Evolutionary conservation across 2,797 vertebrate species (phyloP).

Genomic region (Melanotaenia maccullochi): DNA sequence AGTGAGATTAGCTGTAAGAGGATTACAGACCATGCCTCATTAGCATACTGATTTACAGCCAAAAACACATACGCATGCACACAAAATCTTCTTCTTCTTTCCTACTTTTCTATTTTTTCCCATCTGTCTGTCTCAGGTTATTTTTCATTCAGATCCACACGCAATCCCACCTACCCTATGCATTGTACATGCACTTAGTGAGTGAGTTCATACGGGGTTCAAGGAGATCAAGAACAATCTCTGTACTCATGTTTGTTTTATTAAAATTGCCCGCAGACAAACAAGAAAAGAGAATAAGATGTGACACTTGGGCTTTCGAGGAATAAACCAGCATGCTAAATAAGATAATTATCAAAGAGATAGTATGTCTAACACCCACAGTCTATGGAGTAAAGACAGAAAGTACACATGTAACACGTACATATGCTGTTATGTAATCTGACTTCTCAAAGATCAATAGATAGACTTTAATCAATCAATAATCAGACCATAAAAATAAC

Average conservation of each 20-base stretch:
- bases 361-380: neutral
- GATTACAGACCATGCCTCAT: conserved; percentile 84
- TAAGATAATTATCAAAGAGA: neutral
- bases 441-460: neutral
- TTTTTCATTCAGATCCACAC: conserved; percentile 41
- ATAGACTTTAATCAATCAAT: neutral
- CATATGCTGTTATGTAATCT: neutral
- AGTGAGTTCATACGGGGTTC: conserved; percentile 31
- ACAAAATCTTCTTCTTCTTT: conserved; percentile 49
- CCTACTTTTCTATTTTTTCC: conserved; percentile 27
- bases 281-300: conserved; percentile 12
- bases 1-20: conserved; percentile 80
- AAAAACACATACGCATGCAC: conserved; percentile 74
- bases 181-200: conserved; percentile 21
- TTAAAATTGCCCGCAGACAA: conserved; percentile 1
- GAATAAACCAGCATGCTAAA: conserved; percentile 5
- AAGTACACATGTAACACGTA: neutral
- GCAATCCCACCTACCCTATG: conserved; percentile 25
- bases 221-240: conserved; percentile 15
- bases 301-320: neutral
- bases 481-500: neutral
- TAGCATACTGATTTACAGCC: conserved; percentile 82
- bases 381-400: neutral
- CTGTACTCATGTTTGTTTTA: conserved; percentile 22
- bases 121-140: conserved; percentile 29